A percentile compares a stretch with the other conserved stretches of the same genome.
Conservation (phyloP, 1,140 invertebrate species). For the Zaprionus gabonicus region DNA sequence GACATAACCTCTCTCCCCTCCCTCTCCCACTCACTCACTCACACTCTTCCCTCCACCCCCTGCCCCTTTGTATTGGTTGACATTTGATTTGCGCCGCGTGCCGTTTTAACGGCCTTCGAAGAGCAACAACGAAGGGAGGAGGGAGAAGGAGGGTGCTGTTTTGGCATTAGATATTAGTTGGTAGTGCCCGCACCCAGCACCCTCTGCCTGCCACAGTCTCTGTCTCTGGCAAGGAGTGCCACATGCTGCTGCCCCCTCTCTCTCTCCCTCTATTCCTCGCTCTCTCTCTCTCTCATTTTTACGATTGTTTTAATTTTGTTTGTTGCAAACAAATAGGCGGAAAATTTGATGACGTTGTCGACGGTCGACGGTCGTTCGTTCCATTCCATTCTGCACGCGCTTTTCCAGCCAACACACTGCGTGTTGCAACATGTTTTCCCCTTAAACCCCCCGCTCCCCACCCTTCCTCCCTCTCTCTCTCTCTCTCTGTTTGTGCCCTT, state of each 20-base stretch:
- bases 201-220: background rate
- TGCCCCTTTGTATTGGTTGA: conserved; percentile 43
- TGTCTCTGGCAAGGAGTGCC: conserved; percentile 45
- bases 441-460: conserved; percentile 10
- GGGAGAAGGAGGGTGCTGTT: background rate
- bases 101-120: conserved; percentile 62
- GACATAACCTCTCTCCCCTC: no score
- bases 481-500: conserved; percentile 9
- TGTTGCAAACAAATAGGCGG: conserved; percentile 81
- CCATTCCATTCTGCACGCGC: background rate
- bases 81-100: conserved; percentile 80
- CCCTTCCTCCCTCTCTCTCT: no score
- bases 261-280: background rate
- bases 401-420: background rate
- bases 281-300: conserved; percentile 57
- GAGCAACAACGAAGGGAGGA: background rate
- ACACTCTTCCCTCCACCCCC: background rate
- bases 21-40: background rate
- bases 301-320: conserved; percentile 79
- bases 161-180: conserved; percentile 21
- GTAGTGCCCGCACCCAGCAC: background rate
- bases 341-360: conserved; percentile 65
- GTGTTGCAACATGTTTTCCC: conserved; percentile 56
- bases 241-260: conserved; percentile 46
- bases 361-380: background rate